Percentiles rank a stretch among this genome's conserved stretches.
These are phyloP conservation scores for Panagrolaimus sp. DNA, from an alignment of 1,140 invertebrate species.

Conservation along the genomic window DNA sequence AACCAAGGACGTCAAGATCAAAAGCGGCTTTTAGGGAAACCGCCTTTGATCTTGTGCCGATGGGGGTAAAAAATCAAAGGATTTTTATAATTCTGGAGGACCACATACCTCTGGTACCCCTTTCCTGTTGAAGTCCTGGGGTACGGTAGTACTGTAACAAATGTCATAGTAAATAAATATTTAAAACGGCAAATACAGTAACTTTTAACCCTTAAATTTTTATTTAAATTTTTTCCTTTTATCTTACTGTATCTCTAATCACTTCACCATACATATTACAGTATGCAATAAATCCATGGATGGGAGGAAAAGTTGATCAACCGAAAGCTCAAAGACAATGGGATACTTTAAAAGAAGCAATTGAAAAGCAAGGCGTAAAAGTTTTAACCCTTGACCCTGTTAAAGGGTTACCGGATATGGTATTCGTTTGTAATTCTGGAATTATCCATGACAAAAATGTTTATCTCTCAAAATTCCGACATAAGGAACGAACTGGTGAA, in stretches of 20 bases:
- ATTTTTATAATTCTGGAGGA: no score
- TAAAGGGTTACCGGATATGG: conserved; percentile 55
- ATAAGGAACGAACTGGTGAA: conserved; percentile 53
- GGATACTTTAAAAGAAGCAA: conserved; percentile 47
- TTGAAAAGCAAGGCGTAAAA: conserved; percentile 54
- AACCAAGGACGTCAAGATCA: no score
- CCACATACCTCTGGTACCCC: no score
- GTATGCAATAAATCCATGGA: conserved; percentile 59
- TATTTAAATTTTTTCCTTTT: no score
- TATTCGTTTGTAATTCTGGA: conserved; percentile 54
- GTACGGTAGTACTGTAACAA: no score
- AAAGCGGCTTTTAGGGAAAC: no score
- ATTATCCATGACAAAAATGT: conserved; percentile 51
- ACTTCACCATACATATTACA: conserved; percentile 27
- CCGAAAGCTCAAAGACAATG: conserved; percentile 50
- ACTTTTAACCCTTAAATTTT: background rate
- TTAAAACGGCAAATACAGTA: background rate
- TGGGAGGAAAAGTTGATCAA: conserved; percentile 54
- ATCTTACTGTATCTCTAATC: no score
- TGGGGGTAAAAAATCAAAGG: no score
- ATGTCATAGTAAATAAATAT: no score
- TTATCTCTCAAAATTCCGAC: conserved; percentile 55
- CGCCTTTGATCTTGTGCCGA: no score
- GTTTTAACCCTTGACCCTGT: conserved; percentile 54
- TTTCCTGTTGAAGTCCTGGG: no score